Evolutionary conservation across 2,113 vertebrate species (phyloP), one percentile per base, ranked within the genome.

Genomic region (Spermophilus dauricus): DNA sequence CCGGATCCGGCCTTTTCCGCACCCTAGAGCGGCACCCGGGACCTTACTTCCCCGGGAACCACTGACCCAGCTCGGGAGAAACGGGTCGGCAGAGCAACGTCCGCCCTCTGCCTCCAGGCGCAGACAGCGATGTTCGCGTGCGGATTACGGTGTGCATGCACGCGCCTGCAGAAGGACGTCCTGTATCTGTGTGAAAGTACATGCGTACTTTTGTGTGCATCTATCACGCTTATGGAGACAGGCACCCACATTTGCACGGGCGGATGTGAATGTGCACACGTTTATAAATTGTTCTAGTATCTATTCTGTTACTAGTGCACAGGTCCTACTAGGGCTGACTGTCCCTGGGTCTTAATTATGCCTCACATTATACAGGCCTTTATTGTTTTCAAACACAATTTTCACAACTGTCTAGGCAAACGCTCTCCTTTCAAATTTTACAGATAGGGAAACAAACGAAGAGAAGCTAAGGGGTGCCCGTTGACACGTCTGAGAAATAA

Each of bases 1-100:
- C 94, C 75, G 76, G 92, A 97, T 96, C 92, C 72, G 45, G 96
- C 75, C 42, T 86, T 81, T 84, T 51, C 65, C 22, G 39, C 73
- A 94, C 58, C 75, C 37, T 28, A 51, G 72, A 95, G 76, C 37
- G 0, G 86, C 63, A 69, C 39, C 67, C 32, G 42, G 91, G 75
- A 84, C 30, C 63, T 83, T 34, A 4, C 85, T 89, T 91, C 76
- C 86, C n/a, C 8, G 0, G n/a, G 72, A 72, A 88, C 73, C 82
- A 13, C 51, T 78, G 83, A 76, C 78, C 65, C 81, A 65, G 53
- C 51, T 76, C 9, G 24, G 80, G 65, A 86, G 73, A 93, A 65
- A 86, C 28, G 22, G 24, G 26, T 70, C 6, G 0, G n/a, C 17
- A n/a, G 56, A 85, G 39, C 37, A 42, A 56, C 2, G 61, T n/a